These are phyloP conservation scores for Siniperca knerii DNA, from an alignment of 2,113 vertebrate genomes.

Conservation along the genomic window DNA sequence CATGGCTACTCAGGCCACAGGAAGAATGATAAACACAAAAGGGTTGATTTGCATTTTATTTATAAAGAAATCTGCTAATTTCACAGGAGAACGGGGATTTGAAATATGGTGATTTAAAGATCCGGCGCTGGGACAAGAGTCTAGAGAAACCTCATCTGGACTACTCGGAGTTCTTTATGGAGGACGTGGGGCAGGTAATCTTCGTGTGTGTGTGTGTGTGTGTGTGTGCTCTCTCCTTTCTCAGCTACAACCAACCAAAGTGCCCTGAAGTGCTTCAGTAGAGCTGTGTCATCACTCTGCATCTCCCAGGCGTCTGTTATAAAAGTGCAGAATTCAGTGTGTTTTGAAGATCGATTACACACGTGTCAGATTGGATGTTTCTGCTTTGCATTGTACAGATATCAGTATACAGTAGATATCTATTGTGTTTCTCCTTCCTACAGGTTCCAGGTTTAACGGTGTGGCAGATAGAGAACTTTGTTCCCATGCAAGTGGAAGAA, in stretches of 20 bases:
- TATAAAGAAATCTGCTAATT: not conserved
- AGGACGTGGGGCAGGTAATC: conserved; percentile 90
- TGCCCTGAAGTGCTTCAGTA: not conserved
- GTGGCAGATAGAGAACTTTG: conserved; percentile 98
- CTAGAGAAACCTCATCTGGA: conserved; percentile 95
- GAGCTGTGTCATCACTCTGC: too few relatives aligned
- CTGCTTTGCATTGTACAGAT: not conserved
- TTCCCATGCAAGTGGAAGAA: conserved; percentile 91
- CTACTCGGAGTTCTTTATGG: conserved; percentile 96
- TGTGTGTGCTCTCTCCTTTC: not conserved
- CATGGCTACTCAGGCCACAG: not conserved
- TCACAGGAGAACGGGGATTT: conserved; percentile 89
- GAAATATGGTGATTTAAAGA: conserved; percentile 88
- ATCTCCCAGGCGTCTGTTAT: not conserved
- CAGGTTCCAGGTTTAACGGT: conserved; percentile 89
- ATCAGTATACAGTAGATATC: not conserved
- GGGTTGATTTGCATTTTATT: not conserved
- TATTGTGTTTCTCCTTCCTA: not conserved
- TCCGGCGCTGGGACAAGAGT: conserved; percentile 93
- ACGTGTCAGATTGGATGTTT: not conserved
- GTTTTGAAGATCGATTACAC: not conserved
- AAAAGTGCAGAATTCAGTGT: too few relatives aligned
- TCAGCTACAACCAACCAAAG: not conserved
- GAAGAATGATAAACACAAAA: not conserved
- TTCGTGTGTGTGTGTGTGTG: not conserved